Evolutionary conservation across 2,797 vertebrate species (phyloP).

Genomic region (Phrynocephalus guinanensis): DNA sequence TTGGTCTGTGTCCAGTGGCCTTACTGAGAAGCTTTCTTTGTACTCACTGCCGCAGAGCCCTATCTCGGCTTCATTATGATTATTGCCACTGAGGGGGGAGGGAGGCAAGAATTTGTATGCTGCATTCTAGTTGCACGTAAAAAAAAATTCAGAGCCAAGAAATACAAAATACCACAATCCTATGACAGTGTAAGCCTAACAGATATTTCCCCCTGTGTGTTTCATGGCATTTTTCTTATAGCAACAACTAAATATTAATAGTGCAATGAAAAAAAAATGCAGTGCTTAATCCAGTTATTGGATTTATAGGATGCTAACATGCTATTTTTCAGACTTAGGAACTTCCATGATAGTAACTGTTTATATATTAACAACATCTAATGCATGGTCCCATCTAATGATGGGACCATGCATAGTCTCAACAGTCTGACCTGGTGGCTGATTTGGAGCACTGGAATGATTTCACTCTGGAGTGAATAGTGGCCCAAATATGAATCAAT

Average conservation of each 20-base stretch:
- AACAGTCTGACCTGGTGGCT: no score
- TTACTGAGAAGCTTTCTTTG: conserved; percentile 77
- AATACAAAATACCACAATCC: neutral
- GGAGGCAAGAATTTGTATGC: neutral
- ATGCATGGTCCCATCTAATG: no score
- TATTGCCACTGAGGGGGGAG: neutral
- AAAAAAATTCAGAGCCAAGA: conserved; percentile 25
- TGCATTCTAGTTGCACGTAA: conserved; percentile 21
- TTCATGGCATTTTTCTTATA: neutral
- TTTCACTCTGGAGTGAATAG: no score
- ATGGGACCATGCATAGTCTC: no score
- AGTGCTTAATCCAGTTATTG: conserved; percentile 26
- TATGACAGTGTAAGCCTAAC: conserved; percentile 46
- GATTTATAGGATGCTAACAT: conserved; percentile 17
- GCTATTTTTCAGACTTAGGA: conserved; percentile 11
- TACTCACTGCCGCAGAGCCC: conserved; percentile 54
- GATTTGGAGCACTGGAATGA: no score
- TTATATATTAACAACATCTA: conserved; percentile 38
- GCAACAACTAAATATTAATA: conserved; percentile 14
- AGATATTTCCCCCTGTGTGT: conserved; percentile 46
- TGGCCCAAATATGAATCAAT: neutral
- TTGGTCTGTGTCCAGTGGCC: conserved; percentile 73
- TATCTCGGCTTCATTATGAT: conserved; percentile 43
- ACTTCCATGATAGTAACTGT: conserved; percentile 11
- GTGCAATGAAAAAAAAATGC: conserved; percentile 29